Conservation (phyloP, 2,113 vertebrate species). For the Brachyhypopomus gauderio region DNA sequence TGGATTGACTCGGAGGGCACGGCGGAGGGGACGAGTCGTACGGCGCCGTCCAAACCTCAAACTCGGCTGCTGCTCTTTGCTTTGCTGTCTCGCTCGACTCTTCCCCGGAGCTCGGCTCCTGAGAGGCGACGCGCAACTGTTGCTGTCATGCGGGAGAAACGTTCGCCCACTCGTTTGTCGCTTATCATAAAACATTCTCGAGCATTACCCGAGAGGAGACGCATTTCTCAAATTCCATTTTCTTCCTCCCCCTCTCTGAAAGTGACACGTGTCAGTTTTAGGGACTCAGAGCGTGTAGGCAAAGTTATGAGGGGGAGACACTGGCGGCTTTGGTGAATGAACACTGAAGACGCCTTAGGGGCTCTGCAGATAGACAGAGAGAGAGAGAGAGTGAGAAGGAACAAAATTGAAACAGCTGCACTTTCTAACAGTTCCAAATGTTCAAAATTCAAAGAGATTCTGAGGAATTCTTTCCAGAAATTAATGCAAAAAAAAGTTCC, state of each 20-base stretch:
- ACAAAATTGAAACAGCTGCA: background rate
- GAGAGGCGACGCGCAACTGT: conserved; percentile 66
- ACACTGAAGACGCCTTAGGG: conserved; percentile 1
- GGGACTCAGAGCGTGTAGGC: background rate
- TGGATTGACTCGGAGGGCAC: no score
- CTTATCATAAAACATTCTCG: conserved; percentile 58
- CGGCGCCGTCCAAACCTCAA: conserved; percentile 23
- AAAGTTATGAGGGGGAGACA: conserved; percentile 18
- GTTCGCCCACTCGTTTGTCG: conserved; percentile 78
- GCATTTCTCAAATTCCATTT: conserved; percentile 25
- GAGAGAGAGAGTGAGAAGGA: background rate
- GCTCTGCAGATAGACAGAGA: background rate
- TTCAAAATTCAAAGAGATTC: conserved; percentile 45
- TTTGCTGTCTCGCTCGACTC: conserved; percentile 63
- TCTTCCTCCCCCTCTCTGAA: conserved; percentile 2
- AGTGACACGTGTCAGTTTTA: conserved; percentile 5
- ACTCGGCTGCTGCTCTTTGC: background rate
- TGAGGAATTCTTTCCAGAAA: background rate
- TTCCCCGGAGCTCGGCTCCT: conserved; percentile 66
- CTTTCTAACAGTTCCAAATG: conserved; percentile 36
- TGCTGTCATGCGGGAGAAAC: conserved; percentile 76
- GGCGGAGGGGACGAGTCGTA: background rate
- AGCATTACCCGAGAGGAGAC: conserved; percentile 11
- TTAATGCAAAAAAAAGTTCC: no score
- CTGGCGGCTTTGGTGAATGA: conserved; percentile 8